phyloP scores from a whole-genome alignment of 2,888 invertebrate species.

The Mesopsocus fuscifrons region DNA sequence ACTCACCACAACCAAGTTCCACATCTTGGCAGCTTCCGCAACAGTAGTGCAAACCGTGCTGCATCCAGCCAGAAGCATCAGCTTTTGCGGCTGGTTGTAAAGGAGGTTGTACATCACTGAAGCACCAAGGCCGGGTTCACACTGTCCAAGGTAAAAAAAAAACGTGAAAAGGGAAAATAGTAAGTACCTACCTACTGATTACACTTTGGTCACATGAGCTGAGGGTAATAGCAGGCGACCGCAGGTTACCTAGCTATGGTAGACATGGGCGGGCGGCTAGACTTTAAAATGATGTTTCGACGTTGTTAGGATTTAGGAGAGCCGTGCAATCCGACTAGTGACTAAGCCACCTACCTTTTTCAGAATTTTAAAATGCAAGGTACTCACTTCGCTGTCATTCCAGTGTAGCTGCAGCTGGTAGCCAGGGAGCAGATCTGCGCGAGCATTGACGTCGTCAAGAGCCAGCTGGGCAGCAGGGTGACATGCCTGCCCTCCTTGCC shows the following conservation, averaged over 20 bases:
- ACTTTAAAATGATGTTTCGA: too few relatives aligned
- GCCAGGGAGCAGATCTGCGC: constrained; percentile 72
- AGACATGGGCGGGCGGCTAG: too few relatives aligned
- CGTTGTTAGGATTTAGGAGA: too few relatives aligned
- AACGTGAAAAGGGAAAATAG: background rate
- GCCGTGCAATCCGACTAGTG: too few relatives aligned
- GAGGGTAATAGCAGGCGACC: too few relatives aligned
- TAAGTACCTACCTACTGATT: too few relatives aligned
- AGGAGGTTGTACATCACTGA: constrained; percentile 97
- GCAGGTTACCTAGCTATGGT: too few relatives aligned
- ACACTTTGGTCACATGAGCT: too few relatives aligned
- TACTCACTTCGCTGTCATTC: constrained; percentile 86
- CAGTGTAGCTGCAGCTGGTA: constrained; percentile 80
- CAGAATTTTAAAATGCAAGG: too few relatives aligned
- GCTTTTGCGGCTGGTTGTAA: constrained; percentile 86
- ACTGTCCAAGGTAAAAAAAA: constrained; percentile 55
- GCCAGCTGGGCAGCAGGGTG: constrained; percentile 95
- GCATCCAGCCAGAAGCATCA: constrained; percentile 89
- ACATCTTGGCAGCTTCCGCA: constrained; percentile 98
- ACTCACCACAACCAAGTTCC: constrained; percentile 98
- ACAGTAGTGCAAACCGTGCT: constrained; percentile 98
- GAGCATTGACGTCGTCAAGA: constrained; percentile 84
- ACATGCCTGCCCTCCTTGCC: constrained; percentile 95
- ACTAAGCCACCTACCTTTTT: too few relatives aligned
- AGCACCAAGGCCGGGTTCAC: constrained; percentile 94